Evolutionary conservation across 1,140 invertebrate species (phyloP).

Genomic region (Pseudachorutes palmiensis): DNA sequence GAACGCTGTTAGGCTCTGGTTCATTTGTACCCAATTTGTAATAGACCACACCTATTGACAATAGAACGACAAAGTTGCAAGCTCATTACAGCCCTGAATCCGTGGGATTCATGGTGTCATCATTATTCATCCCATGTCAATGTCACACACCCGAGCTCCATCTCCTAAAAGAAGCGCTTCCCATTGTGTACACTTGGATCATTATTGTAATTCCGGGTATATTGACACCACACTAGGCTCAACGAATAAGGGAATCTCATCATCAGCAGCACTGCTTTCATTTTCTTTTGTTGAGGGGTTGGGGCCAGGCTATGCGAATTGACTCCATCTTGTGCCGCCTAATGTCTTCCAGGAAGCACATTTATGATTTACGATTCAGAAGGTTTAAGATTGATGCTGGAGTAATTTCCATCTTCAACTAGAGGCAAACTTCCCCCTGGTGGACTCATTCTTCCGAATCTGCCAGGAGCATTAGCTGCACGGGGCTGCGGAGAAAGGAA

Average conservation of each 20-base stretch:
- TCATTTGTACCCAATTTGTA: background rate
- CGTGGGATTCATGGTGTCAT: no score
- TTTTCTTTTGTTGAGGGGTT: background rate
- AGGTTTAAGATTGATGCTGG: background rate
- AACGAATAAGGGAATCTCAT: no score
- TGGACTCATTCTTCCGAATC: background rate
- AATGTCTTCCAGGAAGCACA: background rate
- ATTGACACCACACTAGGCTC: no score
- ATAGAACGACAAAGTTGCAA: no score
- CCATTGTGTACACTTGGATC: no score
- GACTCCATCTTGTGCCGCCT: background rate
- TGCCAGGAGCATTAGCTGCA: background rate
- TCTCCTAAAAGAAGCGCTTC: no score
- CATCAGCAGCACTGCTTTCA: no score
- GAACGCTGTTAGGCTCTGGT: no score
- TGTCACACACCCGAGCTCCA: no score
- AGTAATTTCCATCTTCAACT: background rate
- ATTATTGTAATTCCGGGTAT: no score
- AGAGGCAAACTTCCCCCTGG: background rate
- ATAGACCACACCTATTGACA: constrained; percentile 1
- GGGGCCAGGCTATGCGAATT: background rate
- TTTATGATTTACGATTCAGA: background rate
- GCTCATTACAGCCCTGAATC: background rate
- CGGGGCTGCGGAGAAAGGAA: no score
- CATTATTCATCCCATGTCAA: no score